A percentile compares a stretch with the other conserved stretches of the same genome.
phyloP scores from a whole-genome alignment of 2,113 vertebrate genomes.

The Emydura subglobosa region DNA sequence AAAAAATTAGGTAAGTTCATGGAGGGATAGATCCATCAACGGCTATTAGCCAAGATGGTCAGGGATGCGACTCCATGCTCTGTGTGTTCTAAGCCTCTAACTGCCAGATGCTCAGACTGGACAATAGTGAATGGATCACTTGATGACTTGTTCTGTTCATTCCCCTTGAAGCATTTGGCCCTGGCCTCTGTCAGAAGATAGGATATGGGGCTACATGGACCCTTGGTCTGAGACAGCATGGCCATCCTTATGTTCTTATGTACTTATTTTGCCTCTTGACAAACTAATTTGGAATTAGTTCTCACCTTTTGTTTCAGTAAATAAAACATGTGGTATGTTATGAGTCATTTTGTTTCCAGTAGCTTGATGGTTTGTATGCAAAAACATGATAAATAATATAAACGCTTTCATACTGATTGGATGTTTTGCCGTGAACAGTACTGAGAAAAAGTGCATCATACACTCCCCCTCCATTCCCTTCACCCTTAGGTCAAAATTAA shows the following conservation, averaged over 20 bases:
- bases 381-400: slow-evolving; percentile 31
- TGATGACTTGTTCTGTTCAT: too few relatives aligned
- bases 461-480: neutral
- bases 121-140: too few relatives aligned
- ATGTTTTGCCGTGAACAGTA: slow-evolving; percentile 13
- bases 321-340: slow-evolving; percentile 45
- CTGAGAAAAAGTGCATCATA: slow-evolving; percentile 6
- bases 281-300: slow-evolving; percentile 54
- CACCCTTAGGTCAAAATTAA: slow-evolving; percentile 5
- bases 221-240: neutral
- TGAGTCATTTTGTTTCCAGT: slow-evolving; percentile 46
- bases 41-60: too few relatives aligned
- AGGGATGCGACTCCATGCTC: too few relatives aligned
- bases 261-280: neutral
- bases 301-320: slow-evolving; percentile 64
- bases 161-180: neutral
- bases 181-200: neutral
- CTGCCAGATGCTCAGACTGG: too few relatives aligned
- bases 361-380: slow-evolving; percentile 21
- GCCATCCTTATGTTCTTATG: neutral
- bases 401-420: neutral
- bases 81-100: too few relatives aligned
- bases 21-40: too few relatives aligned
- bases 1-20: too few relatives aligned
- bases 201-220: neutral